Conservation (phyloP, 2,113 vertebrate genomes). For the Seriola quinqueradiata region DNA sequence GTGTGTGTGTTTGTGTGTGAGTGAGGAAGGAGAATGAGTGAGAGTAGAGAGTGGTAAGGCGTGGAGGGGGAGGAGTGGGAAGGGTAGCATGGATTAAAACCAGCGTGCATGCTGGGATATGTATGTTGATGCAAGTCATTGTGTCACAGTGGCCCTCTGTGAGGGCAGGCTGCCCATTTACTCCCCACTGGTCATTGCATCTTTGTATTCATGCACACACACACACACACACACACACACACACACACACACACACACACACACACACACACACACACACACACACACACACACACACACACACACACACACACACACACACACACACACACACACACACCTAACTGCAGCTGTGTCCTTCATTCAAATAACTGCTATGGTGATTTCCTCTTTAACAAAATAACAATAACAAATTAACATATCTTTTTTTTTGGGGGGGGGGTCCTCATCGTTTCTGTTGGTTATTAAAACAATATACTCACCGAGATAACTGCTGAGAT, state of each 20-base stretch:
- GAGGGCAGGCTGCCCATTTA: conserved; percentile 42
- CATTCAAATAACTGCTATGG: background rate
- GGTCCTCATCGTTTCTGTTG: background rate
- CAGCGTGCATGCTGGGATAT: conserved; percentile 59
- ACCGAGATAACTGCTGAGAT: background rate
- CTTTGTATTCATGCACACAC: background rate
- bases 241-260: conserved; percentile 1
- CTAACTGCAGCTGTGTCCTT: conserved; percentile 31
- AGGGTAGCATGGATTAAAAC: conserved; percentile 30
- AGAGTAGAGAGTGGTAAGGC: background rate
- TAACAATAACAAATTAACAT: background rate
- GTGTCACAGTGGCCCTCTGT: conserved; percentile 28
- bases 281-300: background rate
- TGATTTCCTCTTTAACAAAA: background rate
- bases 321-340: background rate
- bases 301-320: too few relatives aligned
- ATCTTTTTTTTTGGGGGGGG: too few relatives aligned
- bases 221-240: conserved; percentile 12
- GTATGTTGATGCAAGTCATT: conserved; percentile 31
- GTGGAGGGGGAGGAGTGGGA: background rate
- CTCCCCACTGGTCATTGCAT: conserved; percentile 33
- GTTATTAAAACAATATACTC: background rate
- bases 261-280: background rate
- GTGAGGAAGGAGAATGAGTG: background rate
- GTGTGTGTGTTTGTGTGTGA: background rate